Evolutionary conservation across 2,797 vertebrate genomes (phyloP).

Genomic region (Notoglanidium macrostoma): DNA sequence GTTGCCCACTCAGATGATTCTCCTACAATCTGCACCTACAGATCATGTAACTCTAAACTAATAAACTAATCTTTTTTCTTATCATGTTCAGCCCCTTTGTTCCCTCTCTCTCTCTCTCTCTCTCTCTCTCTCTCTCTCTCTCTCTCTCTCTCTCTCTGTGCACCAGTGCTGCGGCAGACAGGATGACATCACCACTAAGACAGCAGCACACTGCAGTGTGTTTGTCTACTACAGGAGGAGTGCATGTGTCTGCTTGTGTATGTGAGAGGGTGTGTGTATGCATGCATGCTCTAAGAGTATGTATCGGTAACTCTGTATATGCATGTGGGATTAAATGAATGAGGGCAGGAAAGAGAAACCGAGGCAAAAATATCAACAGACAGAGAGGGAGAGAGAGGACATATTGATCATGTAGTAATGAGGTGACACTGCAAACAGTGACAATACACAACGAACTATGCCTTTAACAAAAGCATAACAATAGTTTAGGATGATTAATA

Average conservation of each 20-base stretch:
- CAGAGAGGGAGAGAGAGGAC: not conserved
- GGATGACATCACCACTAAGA: constrained; percentile 73
- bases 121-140: constrained; percentile 2
- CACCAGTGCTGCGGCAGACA: constrained; percentile 72
- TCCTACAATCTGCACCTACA: constrained; percentile 15
- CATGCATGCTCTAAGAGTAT: not conserved
- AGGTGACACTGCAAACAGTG: not conserved
- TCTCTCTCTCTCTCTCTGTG: constrained; percentile 52
- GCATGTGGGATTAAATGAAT: not conserved
- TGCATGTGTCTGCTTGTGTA: constrained; percentile 14
- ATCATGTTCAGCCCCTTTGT: constrained; percentile 32
- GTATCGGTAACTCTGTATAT: not conserved
- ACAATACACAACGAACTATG: not conserved
- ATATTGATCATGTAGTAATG: not conserved
- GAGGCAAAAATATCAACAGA: not conserved
- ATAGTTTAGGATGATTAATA: not conserved
- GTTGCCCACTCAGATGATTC: not conserved
- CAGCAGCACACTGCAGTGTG: constrained; percentile 69
- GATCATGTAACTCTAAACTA: not conserved
- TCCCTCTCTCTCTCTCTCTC: constrained; percentile 4
- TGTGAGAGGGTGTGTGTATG: not conserved
- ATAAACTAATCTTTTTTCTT: constrained; percentile 7
- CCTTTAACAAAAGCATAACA: not conserved
- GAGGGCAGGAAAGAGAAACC: not conserved
- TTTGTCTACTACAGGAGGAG: constrained; percentile 20